A percentile compares a stretch with the other conserved stretches of the same genome.
Conservation (phyloP, 1,140 invertebrate species). For the Paraescarpia echinospica region DNA sequence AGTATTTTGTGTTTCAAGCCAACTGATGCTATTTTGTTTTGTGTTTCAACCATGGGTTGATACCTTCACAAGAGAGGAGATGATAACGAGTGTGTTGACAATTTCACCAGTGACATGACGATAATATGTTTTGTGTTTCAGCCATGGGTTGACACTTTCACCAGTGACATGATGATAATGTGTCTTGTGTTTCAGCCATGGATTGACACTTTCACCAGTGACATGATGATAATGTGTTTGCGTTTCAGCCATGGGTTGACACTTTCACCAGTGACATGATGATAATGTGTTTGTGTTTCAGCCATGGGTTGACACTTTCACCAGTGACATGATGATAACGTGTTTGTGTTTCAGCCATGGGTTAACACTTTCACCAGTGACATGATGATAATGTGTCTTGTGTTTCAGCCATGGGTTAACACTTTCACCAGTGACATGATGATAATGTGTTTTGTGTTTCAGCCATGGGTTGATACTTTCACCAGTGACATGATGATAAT, state of each 20-base stretch:
- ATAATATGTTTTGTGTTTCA: no score
- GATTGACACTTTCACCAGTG: constrained; percentile 90
- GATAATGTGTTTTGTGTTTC: constrained; percentile 63
- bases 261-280: constrained; percentile 79
- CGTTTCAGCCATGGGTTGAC: constrained; percentile 83
- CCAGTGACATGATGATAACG: constrained; percentile 72
- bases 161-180: constrained; percentile 78
- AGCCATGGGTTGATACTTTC: constrained; percentile 96
- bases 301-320: constrained; percentile 96
- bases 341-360: constrained; percentile 73
- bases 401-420: constrained; percentile 83
- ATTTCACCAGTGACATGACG: constrained; percentile 80
- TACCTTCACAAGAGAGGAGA: constrained; percentile 89
- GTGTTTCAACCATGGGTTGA: constrained; percentile 60
- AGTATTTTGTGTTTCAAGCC: constrained; percentile 68
- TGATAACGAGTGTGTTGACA: constrained; percentile 69
- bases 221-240: constrained; percentile 48
- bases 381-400: constrained; percentile 69
- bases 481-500: no score
- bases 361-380: constrained; percentile 92
- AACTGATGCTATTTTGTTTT: no score
- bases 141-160: constrained; percentile 96
- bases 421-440: constrained; percentile 92
- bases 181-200: constrained; percentile 70
- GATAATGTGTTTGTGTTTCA: constrained; percentile 52